These are phyloP conservation scores for Planococcus citri DNA, from an alignment of 1,140 invertebrate species.

Conservation along the genomic window DNA sequence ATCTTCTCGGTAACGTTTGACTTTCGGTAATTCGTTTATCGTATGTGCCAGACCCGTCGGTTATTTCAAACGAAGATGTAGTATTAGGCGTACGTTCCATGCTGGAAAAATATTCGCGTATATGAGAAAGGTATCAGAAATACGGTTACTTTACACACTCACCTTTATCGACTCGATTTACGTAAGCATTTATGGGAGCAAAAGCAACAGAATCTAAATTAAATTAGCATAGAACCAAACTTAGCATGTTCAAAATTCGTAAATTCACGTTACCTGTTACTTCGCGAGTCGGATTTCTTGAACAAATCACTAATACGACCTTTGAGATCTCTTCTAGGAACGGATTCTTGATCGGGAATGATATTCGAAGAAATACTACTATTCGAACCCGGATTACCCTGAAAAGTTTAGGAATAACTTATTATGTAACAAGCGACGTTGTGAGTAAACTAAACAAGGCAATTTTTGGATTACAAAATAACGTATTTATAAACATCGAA, in stretches of 20 bases:
- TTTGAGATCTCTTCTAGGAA: constrained; percentile 61
- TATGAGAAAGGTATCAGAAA: too few relatives aligned
- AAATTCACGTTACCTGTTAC: constrained; percentile 44
- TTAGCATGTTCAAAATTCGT: neutral
- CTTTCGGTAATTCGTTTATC: neutral
- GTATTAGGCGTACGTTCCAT: neutral
- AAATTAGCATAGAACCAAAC: neutral
- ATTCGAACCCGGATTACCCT: constrained; percentile 64
- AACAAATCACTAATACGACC: constrained; percentile 71
- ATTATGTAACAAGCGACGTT: neutral
- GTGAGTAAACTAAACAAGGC: neutral
- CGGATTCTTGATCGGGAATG: constrained; percentile 39
- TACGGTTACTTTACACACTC: neutral
- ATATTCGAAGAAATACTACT: constrained; percentile 45
- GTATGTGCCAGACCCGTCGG: neutral
- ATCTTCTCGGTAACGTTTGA: constrained; percentile 10
- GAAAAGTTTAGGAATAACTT: constrained; percentile 24
- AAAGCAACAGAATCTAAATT: constrained; percentile 7
- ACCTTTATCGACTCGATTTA: neutral
- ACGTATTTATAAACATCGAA: constrained; percentile 9
- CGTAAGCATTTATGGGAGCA: neutral
- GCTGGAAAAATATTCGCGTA: neutral
- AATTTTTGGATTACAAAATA: neutral
- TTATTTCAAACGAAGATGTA: neutral
- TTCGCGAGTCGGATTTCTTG: constrained; percentile 49